Evolutionary conservation across 23 tunicate species (phyloP).

Genomic region (Styela clava): DNA sequence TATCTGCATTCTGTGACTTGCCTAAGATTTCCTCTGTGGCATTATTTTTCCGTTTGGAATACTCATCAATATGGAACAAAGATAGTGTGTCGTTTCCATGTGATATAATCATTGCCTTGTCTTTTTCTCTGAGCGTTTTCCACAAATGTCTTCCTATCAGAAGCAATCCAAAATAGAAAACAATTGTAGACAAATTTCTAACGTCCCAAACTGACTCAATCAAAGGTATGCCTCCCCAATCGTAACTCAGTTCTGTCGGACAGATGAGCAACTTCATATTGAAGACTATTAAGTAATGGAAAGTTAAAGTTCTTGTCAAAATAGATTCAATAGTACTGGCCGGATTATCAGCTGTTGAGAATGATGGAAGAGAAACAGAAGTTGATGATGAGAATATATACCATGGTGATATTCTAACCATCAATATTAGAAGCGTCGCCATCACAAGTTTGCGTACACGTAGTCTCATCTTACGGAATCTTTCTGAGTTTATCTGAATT

Average conservation of each 20-base stretch:
- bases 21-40: background rate
- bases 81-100: background rate
- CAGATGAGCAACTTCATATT: constrained; percentile 39
- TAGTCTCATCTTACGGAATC: background rate
- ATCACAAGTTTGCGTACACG: constrained; percentile 7
- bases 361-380: background rate
- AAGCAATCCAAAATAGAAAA: background rate
- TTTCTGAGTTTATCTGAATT: background rate
- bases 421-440: background rate
- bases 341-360: constrained; percentile 86
- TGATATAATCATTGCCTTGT: background rate
- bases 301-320: constrained; percentile 51
- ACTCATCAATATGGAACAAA: background rate
- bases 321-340: constrained; percentile 44
- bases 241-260: constrained; percentile 61
- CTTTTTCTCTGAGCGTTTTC: background rate
- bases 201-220: constrained; percentile 34
- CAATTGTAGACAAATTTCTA: constrained; percentile 46
- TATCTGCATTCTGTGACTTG: background rate
- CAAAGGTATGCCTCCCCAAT: constrained; percentile 80
- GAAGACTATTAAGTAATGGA: constrained; percentile 45
- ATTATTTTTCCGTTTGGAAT: background rate
- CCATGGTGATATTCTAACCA: constrained; percentile 5
- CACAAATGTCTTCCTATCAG: background rate
- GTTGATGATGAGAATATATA: background rate